Base-by-base conservation (phyloP, 2,113 vertebrate genomes). In the Nannobrachium achirus region DNA sequence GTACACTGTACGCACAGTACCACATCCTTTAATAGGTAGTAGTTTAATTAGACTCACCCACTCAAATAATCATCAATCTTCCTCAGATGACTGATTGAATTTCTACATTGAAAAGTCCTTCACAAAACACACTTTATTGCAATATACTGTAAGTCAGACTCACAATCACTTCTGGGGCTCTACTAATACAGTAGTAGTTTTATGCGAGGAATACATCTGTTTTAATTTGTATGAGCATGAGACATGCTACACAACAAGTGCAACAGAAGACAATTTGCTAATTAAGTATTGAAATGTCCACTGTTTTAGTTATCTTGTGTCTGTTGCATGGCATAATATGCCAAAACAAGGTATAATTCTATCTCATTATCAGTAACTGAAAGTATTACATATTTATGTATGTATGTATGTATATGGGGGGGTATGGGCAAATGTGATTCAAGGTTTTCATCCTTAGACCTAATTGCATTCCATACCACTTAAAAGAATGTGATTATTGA, bases 81-180 rank as follows among this genome's bases (percentile, higher is more conserved):
- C 25, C 25, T 33, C 25, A 33, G 25, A 33, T 33, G 6, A 33
- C 25, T 33, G 25, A 33, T 33, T 33, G 25, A 33, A 5, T 4
- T 25, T 53, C 41, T 25, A 33, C 64, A 69, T 53, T 70, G 46
- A 81, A 59, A 42, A 52, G 75, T 69, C 59, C 50, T 76, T 76
- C 69, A 68, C 72, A 69, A 14, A 69, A 2, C 53, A 65, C 52
- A 80, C n/a, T n/a, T 77, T 25, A 71, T 18, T 55, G 48, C 7
- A 71, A 76, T 84, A 75, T 71, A 85, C 66, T 77, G 33, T 64
- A 60, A 15, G 46, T 41, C 40, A 56, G 69, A 63, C 41, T 68
- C 66, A 49, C 41, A 14, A 74, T 69, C 73, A 75, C 80, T 79
- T 78, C 82, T 45, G 19, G 56, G 76, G 65, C 41, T 78, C 69